Percentiles rank a stretch among this genome's conserved stretches.
Evolutionary conservation across 64 coral and sea anemone genomes (phyloP).

Genomic region (Acropora yongei): DNA sequence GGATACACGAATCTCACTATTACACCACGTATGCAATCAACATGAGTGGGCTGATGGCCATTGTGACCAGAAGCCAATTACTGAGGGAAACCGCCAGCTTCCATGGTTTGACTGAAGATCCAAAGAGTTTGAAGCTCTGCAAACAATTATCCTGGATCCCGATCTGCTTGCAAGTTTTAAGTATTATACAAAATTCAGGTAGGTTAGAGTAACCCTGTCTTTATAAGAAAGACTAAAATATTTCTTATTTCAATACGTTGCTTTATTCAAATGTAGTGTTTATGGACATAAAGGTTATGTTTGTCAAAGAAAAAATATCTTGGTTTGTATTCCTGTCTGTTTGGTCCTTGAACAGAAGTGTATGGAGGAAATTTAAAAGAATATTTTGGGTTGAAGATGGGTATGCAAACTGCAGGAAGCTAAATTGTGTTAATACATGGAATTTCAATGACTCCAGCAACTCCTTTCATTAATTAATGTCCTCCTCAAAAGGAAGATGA

Average conservation of each 20-base stretch:
- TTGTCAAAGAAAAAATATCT: not conserved
- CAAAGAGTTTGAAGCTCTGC: too few species aligned
- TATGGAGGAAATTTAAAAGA: not conserved
- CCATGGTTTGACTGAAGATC: slow-evolving; percentile 16
- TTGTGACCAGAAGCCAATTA: slow-evolving; percentile 20
- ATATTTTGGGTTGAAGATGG: not conserved
- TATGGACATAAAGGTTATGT: not conserved
- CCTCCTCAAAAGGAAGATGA: slow-evolving; percentile 4
- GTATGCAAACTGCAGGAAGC: not conserved
- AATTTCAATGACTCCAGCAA: not conserved
- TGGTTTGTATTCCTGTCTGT: slow-evolving; percentile 3
- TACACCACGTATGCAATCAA: slow-evolving; percentile 66
- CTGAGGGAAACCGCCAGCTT: slow-evolving; percentile 11
- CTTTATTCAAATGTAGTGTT: not conserved
- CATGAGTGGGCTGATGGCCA: slow-evolving; percentile 39
- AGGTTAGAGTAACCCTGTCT: not conserved
- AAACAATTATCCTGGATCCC: not conserved
- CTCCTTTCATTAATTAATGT: not conserved
- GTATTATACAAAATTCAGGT: slow-evolving; percentile 22
- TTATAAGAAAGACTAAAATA: slow-evolving; percentile 9
- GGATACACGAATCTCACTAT: slow-evolving; percentile 42
- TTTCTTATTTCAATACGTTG: not conserved
- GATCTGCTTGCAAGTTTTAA: slow-evolving; percentile 20
- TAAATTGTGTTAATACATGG: not conserved
- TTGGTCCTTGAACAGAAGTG: not conserved